phyloP scores from a whole-genome alignment of 2,888 invertebrate genomes.

The Drosophila meridiana region DNA sequence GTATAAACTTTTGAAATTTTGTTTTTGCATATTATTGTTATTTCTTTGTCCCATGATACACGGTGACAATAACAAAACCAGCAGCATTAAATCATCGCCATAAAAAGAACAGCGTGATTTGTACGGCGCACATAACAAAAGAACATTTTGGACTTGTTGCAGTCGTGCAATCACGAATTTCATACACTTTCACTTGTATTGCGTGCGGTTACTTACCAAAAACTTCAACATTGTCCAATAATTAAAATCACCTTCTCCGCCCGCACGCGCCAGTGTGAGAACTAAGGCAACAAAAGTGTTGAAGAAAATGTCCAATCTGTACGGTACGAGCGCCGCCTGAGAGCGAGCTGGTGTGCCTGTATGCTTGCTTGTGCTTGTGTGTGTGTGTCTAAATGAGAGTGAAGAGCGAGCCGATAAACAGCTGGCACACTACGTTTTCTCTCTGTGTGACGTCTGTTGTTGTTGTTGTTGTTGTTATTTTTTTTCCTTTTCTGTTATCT shows the following conservation, averaged over 20 bases:
- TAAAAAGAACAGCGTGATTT: constrained; percentile 48
- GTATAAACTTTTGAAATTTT: constrained; percentile 11
- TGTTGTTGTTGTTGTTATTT: constrained; percentile 25
- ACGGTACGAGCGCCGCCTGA: constrained; percentile 13
- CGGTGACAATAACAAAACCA: constrained; percentile 13
- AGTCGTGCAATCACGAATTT: constrained; percentile 7
- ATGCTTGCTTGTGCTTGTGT: constrained; percentile 5
- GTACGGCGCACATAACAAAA: not conserved
- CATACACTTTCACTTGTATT: constrained; percentile 8
- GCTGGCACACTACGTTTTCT: constrained; percentile 59
- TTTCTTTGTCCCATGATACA: constrained; percentile 26
- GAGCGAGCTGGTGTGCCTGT: constrained; percentile 20
- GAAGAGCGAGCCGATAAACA: constrained; percentile 47
- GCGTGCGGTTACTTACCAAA: constrained; percentile 69
- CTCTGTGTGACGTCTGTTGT: not conserved
- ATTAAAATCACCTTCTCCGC: constrained; percentile 58
- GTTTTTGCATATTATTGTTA: constrained; percentile 2
- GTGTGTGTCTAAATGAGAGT: constrained; percentile 13
- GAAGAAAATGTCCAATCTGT: constrained; percentile 26
- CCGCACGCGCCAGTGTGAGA: constrained; percentile 79
- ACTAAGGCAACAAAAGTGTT: constrained; percentile 56
- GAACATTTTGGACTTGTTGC: not conserved
- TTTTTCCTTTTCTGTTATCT: constrained; percentile 50
- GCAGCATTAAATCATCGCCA: constrained; percentile 59
- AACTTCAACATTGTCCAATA: constrained; percentile 83